Conservation (phyloP, 92 coral and sea anemone species). For the Paramuricea clavata region DNA sequence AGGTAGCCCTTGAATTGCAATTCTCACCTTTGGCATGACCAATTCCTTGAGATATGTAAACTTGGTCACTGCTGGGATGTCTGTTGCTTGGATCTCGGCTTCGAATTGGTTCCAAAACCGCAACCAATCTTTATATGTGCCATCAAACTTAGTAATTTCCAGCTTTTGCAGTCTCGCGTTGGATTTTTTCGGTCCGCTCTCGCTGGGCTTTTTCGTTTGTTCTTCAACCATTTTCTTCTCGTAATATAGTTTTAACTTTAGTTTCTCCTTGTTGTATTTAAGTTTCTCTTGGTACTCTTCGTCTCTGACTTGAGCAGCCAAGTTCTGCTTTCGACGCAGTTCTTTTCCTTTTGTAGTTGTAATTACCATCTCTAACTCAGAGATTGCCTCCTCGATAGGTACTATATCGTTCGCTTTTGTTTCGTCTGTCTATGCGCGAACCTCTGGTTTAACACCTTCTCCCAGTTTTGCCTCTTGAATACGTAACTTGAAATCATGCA, state of each 20-base stretch:
- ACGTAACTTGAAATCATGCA: not conserved
- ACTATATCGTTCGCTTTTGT: not conserved
- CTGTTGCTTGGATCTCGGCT: slow-evolving; percentile 32
- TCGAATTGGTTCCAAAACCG: slow-evolving; percentile 44
- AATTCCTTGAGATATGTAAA: not conserved
- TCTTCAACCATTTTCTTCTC: slow-evolving; percentile 40
- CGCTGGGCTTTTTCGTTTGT: not conserved
- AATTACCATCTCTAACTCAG: not conserved
- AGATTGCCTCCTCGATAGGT: not conserved
- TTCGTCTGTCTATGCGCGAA: not conserved
- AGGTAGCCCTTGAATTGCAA: slow-evolving; percentile 52
- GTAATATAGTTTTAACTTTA: slow-evolving; percentile 9
- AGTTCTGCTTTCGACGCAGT: not conserved
- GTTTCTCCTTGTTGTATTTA: slow-evolving; percentile 23
- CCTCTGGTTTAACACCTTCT: not conserved
- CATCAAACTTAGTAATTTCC: slow-evolving; percentile 3
- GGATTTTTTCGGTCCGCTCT: not conserved
- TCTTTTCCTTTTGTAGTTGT: not conserved
- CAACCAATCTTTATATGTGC: slow-evolving; percentile 17
- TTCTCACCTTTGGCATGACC: slow-evolving; percentile 28
- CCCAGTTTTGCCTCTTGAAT: not conserved
- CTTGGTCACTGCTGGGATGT: slow-evolving; percentile 33
- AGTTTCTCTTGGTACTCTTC: slow-evolving; percentile 27
- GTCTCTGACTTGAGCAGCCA: not conserved
- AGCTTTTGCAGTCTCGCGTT: slow-evolving; percentile 9